Evolutionary conservation across 2,888 invertebrate genomes (phyloP), one percentile per base, ranked within the genome.

Genomic region (Nomada hirtipes): DNA sequence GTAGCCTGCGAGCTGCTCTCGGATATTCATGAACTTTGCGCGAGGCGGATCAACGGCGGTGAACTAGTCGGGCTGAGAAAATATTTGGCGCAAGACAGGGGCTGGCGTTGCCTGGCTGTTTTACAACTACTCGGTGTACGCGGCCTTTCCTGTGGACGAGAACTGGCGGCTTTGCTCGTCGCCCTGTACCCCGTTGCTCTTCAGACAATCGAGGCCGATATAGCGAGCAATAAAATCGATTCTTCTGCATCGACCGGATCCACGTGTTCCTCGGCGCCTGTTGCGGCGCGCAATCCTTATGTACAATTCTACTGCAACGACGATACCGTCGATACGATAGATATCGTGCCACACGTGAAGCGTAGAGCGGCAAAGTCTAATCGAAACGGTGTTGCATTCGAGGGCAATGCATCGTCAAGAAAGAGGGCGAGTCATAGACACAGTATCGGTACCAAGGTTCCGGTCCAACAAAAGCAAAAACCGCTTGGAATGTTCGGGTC

Each of bases 1-100:
- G 95, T 96, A 70, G 95, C 96, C 0, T 96, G 96, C 92, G 96
- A 96, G 93, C 92, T 96, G 77, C 94, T 96, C 70, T 95, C 95
- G 84, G 96, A 96, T 86, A 95, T 96, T 77, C 96, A 96, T 92
- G 94, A 92, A 63, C 90, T 94, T 2, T 94, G 94, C 79, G 92
- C 92, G 3, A 88, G 91, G 75, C 79, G 91, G 67, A 89, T 87
- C 61, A 94, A 94, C 74, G 90, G 92, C 13, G 94, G 92, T 52
- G 94, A 94, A 82, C 89, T 94, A 44, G 23, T 94, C 91, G 79
- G 95, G 53, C 92, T 96, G 76, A 94, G 94, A 79, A 94, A 94
- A 84, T 95, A 96, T 91, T 91, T 96, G 82, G 93, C 95, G 50
- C 94, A 94, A 0, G 96, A 95, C 44, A 94, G 95, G 59, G 96